Evolutionary conservation across 2,113 vertebrate species (phyloP), one percentile per base, ranked within the genome.

Genomic region (Coreoperca whiteheadi): DNA sequence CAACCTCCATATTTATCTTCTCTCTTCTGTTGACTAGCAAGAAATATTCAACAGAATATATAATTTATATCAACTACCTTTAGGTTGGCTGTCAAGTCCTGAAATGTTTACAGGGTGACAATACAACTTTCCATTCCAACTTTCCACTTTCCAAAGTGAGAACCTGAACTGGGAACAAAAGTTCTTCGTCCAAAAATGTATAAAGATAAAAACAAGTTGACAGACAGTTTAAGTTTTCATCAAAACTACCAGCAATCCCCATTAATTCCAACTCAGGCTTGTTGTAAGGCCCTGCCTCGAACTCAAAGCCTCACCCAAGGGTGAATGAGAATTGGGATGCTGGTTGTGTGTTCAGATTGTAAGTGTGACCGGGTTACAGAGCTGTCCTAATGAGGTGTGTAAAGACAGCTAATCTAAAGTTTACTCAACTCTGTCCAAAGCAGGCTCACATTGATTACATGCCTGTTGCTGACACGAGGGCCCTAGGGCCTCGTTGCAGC

Each of bases 361-460:
- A 15, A 72, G 71, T 11, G 76, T 76, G 79, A 80, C 25, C 39
- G n/a, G 78, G 78, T 83, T 72, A 69, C 37, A 71, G 56, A 53
- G 74, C 67, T 79, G 74, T 78, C 82, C 71, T 94, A 93, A 94
- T 90, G 88, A 92, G 76, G 74, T 92, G 93, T 80, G 79, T 85
- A 81, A 85, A 88, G 86, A 93, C 79, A n/a, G 57, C 73, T 87
- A 82, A 92, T 91, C 84, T 90, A 82, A 90, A 88, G 90, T 94
- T 94, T 92, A 94, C 87, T 78, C 69, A 57, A 68, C 25, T 82
- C 79, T 83, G 77, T 87, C 74, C 61, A 79, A 64, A 88, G 60
- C 67, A 65, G 82, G 54, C 79, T 81, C 68, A 66, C 79, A 76
- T n/a, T 79, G 88, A 93, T 94, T 85, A 84, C 63, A 67, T 59